Evolutionary conservation across 2,888 invertebrate species (phyloP), one percentile per base, ranked within the genome.

Genomic region (Andrena flavipes): DNA sequence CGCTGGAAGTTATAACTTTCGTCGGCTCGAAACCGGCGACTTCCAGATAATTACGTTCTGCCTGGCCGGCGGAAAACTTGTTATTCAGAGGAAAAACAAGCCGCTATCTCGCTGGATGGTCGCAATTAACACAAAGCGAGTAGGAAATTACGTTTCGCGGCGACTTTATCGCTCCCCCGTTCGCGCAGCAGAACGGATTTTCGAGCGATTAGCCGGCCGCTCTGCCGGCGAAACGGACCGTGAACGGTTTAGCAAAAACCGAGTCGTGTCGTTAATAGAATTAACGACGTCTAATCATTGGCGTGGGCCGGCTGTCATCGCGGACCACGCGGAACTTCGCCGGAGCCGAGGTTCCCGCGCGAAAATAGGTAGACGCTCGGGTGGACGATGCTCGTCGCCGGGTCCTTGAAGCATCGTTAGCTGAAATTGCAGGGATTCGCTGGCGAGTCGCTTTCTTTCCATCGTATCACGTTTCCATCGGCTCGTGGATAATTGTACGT

Each of bases 41-140:
- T 64, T 69, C 51, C 67, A 26, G 69, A 73, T 78, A 78, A 81
- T 81, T 81, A 64, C 78, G 64, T 78, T 68, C 68, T 59, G 49
- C 26, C 63, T n/a, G 59, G 54, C n/a, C 20, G 59, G 54, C n/a
- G 51, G 77, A 68, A 78, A 80, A 77, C 71, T 72, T 72, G 71
- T 68, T 71, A 71, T 68, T 67, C 65, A 26, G 23, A 16, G 62
- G 62, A 72, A 77, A 77, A 77, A 62, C 71, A 67, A 63, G 54
- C 42, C 20, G 51, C 42, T 68, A 74, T 73, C 51, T 49, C 60
- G 30, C 16, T 59, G 71, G 80, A 60, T 67, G 60, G 30, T 65
- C 10, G 60, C 65, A 80, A 80, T 80, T 80, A 80, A 72, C 54
- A 67, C 65, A 67, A 77, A 77, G 42, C 63, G 48, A 8, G 13